These are phyloP conservation scores for Stenopsyche tienmushanensis DNA, from an alignment of 1,140 invertebrate genomes.

Conservation along the genomic window DNA sequence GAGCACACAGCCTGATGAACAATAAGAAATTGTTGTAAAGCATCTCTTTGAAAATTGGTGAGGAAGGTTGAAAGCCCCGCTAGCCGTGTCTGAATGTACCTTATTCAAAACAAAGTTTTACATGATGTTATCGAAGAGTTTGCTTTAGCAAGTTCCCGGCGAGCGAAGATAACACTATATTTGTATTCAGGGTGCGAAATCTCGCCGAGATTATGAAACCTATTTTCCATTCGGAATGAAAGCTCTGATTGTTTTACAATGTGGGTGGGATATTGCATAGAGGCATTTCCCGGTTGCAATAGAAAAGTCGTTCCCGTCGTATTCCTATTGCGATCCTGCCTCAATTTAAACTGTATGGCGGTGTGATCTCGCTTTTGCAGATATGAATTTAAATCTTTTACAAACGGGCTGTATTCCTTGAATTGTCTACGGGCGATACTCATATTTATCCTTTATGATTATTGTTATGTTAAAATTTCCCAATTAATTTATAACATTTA, in stretches of 20 bases:
- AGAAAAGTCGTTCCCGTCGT: neutral
- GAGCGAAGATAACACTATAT: slow-evolving; percentile 9
- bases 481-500: no score
- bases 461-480: no score
- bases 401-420: no score
- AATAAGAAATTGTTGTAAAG: neutral
- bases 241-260: neutral
- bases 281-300: neutral
- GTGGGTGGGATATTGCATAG: neutral
- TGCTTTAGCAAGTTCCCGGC: neutral
- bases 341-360: no score
- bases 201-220: slow-evolving; percentile 3
- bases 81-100: neutral
- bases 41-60: neutral
- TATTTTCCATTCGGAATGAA: neutral
- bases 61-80: neutral
- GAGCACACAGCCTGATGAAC: no score
- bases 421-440: no score
- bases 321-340: neutral
- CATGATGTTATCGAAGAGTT: slow-evolving; percentile 13
- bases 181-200: neutral
- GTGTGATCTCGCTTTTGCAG: no score
- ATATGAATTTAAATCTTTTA: no score
- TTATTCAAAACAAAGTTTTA: slow-evolving; percentile 16
- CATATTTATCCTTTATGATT: no score